Percentiles rank a stretch among this genome's conserved stretches.
Conservation (phyloP, 2,113 vertebrate species). For the Sander lucioperca region DNA sequence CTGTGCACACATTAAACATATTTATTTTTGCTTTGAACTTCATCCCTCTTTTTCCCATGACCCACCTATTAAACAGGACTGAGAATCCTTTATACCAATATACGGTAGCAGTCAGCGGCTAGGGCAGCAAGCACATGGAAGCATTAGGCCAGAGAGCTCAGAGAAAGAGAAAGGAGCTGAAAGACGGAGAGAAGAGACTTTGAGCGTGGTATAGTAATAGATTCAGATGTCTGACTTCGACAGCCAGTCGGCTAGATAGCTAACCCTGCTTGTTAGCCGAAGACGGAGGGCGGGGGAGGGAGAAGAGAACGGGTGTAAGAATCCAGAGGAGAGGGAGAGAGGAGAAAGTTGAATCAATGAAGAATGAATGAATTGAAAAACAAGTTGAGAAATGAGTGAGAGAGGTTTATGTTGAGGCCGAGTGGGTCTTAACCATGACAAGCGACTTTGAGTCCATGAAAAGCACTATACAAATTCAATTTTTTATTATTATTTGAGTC, state of each 20-base stretch:
- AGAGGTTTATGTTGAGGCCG: conserved; percentile 17
- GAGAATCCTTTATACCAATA: not conserved
- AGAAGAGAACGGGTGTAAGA: not conserved
- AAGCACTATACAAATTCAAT: too few relatives aligned
- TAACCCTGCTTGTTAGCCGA: conserved; percentile 62
- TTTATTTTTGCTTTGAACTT: not conserved
- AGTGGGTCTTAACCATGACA: conserved; percentile 3
- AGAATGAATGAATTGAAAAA: conserved; percentile 9
- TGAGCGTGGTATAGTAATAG: conserved; percentile 31
- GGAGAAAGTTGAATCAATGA: conserved; percentile 21
- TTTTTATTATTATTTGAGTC: conserved; percentile 1
- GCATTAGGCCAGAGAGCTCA: conserved; percentile 24
- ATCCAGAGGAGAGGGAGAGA: conserved; percentile 8
- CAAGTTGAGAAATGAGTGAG: conserved; percentile 9
- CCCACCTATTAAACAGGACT: not conserved
- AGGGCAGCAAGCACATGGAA: conserved; percentile 7
- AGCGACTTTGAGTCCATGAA: too few relatives aligned
- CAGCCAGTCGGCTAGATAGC: conserved; percentile 38
- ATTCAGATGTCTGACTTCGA: conserved; percentile 54
- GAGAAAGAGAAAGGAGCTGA: conserved; percentile 22
- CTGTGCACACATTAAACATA: not conserved
- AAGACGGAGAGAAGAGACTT: conserved; percentile 23
- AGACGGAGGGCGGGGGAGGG: conserved; percentile 11
- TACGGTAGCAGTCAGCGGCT: not conserved
- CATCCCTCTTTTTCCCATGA: not conserved